These are phyloP conservation scores for Pycnomerus fuliginosus DNA, from an alignment of 2,888 invertebrate species.

Conservation along the genomic window DNA sequence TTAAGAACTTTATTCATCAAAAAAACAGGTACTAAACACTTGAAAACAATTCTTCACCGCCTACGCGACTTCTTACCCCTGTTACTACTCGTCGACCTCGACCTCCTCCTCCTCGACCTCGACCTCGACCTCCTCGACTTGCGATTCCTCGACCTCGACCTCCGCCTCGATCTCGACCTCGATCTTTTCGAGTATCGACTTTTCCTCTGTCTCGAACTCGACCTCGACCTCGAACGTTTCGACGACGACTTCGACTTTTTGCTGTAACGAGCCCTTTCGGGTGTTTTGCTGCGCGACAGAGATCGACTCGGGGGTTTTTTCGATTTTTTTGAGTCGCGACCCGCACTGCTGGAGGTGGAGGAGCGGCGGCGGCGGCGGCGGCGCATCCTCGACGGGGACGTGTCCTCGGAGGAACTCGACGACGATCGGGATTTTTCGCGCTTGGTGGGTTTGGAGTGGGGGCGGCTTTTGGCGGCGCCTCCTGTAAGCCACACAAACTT, in stretches of 20 bases:
- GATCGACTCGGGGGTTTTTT: conserved; percentile 26
- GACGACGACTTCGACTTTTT: conserved; percentile 7
- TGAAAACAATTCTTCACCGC: conserved; percentile 14
- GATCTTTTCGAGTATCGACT: conserved; percentile 23
- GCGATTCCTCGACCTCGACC: conserved; percentile 21
- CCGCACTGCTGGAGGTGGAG: conserved; percentile 27
- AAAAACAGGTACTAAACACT: too few species aligned
- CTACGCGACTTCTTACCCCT: conserved; percentile 40
- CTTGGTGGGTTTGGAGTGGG: conserved; percentile 14
- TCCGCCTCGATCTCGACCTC: conserved; percentile 9
- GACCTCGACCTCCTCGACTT: conserved; percentile 22
- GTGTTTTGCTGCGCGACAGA: conserved; percentile 12
- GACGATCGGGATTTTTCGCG: conserved; percentile 23
- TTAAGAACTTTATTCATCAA: too few species aligned
- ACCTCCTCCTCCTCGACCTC: conserved; percentile 23
- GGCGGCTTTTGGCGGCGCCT: conserved; percentile 9
- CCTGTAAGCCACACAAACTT: too few species aligned
- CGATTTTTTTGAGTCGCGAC: conserved; percentile 21
- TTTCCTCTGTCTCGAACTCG: conserved; percentile 21
- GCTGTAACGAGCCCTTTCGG: conserved; percentile 5
- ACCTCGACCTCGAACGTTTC: conserved; percentile 19
- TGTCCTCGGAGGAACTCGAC: conserved; percentile 29
- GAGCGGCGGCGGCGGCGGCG: conserved; percentile 29
- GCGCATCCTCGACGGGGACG: conserved; percentile 22
- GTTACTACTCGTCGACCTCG: conserved; percentile 32